Evolutionary conservation across 2,797 vertebrate genomes (phyloP).

Genomic region (Acanthurus tractus): DNA sequence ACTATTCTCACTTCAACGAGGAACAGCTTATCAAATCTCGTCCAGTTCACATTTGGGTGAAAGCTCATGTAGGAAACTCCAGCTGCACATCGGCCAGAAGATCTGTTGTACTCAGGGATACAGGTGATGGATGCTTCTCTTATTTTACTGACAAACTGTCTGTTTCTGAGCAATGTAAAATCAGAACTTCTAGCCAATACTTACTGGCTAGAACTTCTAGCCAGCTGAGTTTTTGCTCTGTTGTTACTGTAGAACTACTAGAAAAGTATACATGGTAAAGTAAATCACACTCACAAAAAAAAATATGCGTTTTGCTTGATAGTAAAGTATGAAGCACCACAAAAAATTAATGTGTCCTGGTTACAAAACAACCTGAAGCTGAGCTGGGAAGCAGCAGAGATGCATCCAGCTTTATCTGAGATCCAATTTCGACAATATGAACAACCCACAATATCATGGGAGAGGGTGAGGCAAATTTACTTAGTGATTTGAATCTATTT

Average conservation of each 20-base stretch:
- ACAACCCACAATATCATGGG: conserved; percentile 30
- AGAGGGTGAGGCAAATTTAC: conserved; percentile 48
- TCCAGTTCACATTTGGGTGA: conserved; percentile 60
- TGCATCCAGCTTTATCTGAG: conserved; percentile 42
- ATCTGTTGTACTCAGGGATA: conserved; percentile 29
- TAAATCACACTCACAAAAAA: background rate
- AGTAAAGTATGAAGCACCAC: conserved; percentile 76
- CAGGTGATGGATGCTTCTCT: conserved; percentile 55
- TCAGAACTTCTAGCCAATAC: no score
- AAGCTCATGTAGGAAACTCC: conserved; percentile 41
- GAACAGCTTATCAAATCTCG: background rate
- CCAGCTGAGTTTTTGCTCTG: background rate
- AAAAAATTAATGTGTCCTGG: conserved; percentile 54
- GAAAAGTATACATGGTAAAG: background rate
- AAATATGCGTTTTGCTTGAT: conserved; percentile 25
- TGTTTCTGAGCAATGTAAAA: no score
- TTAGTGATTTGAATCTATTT: background rate
- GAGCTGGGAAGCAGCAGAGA: conserved; percentile 46
- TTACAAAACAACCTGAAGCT: conserved; percentile 54
- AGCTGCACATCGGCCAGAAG: conserved; percentile 60
- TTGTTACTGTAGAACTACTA: background rate
- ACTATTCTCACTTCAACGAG: rapidly evolving
- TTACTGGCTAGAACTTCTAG: no score
- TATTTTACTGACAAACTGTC: background rate
- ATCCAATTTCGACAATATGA: conserved; percentile 32